Base-by-base conservation (phyloP, 2,113 vertebrate genomes). In the Ophthalmolycus amberensis region DNA sequence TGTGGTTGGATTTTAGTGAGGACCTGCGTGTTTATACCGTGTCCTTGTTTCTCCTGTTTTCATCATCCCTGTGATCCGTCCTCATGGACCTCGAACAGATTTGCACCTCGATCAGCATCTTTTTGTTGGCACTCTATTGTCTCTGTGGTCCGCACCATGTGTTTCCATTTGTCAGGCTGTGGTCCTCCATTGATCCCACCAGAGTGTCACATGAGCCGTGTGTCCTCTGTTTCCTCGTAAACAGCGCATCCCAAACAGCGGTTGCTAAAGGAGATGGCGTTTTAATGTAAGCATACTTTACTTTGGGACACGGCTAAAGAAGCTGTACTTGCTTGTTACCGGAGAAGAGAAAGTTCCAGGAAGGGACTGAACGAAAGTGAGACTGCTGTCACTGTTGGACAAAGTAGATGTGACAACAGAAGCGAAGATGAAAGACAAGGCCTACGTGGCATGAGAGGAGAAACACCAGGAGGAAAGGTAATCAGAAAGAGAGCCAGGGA, bases 101-200 rank as follows among this genome's bases (percentile, higher is more conserved):
- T 91, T 89, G 69, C 91, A 91, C 90, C 83, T 90, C 71, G 52
- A 79, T 83, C 71, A 88, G 74, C 80, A 85, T 92, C 93, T 90
- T 85, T 76, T 72, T 71, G 52, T 71, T 87, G 89, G 86, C 93
- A 72, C 71, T 86, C 40, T 54, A 67, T 85, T 87, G 89, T 90
- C 82, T 84, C 84, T 54, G 58, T 71, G 80, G 76, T 71, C 71
- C 18, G 12, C 54, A 74, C 7, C 93, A 94, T 92, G 86, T 93
- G 92, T 92, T 91, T 87, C 90, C 84, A 88, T 91, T 91, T 79
- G 89, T 94, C 94, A 90, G 72, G 15, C 82, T 37, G 42, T 42
- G 62, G 44, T 79, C 80, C 62, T 73, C 64, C 56, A 65, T 85
- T 80, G 80, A 83, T 38, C 25, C 40, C 73, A 73, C 32, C 62